Percentiles rank a stretch among this genome's conserved stretches.
Conservation (phyloP, 2,113 vertebrate genomes). For the Actinemys pallida region DNA sequence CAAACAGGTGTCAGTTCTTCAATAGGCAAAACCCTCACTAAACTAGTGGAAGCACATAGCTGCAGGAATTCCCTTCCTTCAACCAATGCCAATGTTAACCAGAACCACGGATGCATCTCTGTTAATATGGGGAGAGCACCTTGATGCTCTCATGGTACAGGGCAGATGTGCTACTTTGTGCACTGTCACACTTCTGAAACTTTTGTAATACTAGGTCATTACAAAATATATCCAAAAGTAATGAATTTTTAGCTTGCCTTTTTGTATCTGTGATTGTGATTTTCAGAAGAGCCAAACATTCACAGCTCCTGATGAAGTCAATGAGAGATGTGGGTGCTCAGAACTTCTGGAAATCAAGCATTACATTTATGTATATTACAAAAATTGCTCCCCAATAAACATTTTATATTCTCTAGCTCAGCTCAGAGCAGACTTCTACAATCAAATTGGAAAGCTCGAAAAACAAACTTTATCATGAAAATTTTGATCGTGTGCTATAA, state of each 20-base stretch:
- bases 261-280: not conserved
- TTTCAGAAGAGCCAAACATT: not conserved
- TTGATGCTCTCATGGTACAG: too few species aligned
- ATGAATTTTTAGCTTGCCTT: not conserved
- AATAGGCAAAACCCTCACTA: too few species aligned
- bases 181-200: not conserved
- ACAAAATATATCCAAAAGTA: not conserved
- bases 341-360: not conserved
- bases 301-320: not conserved
- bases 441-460: not conserved
- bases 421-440: not conserved
- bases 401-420: not conserved
- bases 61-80: too few species aligned
- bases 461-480: not conserved
- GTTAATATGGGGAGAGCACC: too few species aligned
- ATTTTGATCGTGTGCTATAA: constrained; percentile 39
- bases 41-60: too few species aligned
- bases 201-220: not conserved
- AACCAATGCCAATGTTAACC: too few species aligned
- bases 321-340: not conserved
- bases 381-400: not conserved
- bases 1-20: too few species aligned
- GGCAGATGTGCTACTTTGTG: not conserved
- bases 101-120: too few species aligned
- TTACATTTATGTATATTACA: not conserved